Base-by-base conservation (phyloP, 2,888 invertebrate genomes). In the Fabriciana adippe region DNA sequence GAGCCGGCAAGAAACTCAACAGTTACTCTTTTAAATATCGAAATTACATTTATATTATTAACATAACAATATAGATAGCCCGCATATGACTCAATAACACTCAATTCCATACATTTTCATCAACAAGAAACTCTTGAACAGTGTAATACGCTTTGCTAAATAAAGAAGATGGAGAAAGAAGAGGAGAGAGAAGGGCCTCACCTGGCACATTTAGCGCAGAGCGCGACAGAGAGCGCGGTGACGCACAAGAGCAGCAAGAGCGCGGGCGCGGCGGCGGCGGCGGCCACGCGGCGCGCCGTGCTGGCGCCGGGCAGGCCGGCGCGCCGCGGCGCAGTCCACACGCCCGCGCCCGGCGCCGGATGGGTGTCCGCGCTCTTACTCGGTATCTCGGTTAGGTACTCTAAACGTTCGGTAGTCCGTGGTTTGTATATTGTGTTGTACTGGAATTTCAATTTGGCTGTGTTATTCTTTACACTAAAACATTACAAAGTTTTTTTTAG, bases 181-280 rank as follows among this genome's bases (percentile, higher is more conserved):
- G n/a, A n/a, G n/a, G n/a, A n/a, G n/a, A n/a, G n/a, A n/a, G n/a
- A n/a, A n/a, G n/a, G n/a, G n/a, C n/a, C 47, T 16, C 21, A 62
- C 51, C 51, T 51, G 0, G 95, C 95, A 78, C 96, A 95, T 74
- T 96, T 95, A 74, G 96, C 95, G 83, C 97, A 97, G 14, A 97
- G 89, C 0, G 96, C 94, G 2, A 95, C 94, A 0, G 96, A 95
- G 2, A 97, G 83, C 8, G 96, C 90, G 3, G 95, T 93, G 1
- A 95, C 93, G 1, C 96, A 86, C 18, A 96, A 81, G 55, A 96
- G 85, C 80, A 97, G 91, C 55, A 97, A 88, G 65, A 95, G 83
- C 72, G 95, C 90, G 0, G 97, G 97, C 15, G 96, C 93, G 14
- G 96, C 93, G 96, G 93, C 0, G 96, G 95, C 3, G 95, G 94